phyloP scores from a whole-genome alignment of 2,797 vertebrate genomes.

The Trematomus bernacchii region DNA sequence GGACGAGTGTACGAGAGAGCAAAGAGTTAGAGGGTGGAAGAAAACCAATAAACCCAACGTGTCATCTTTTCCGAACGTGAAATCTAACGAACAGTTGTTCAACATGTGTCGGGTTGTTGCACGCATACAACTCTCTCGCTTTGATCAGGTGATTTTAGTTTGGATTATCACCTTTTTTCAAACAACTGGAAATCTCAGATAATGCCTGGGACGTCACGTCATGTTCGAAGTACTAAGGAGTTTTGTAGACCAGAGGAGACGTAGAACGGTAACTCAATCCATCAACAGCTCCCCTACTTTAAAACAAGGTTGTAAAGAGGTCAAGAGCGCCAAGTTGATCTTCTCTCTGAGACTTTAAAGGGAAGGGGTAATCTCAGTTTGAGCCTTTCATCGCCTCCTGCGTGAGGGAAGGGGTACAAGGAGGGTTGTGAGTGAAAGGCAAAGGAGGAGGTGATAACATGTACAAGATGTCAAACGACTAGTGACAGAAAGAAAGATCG shows the following conservation, averaged over 20 bases:
- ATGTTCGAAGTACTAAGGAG: too few relatives aligned
- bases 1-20: not conserved
- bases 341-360: conserved; percentile 5
- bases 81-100: conserved; percentile 30
- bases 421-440: not conserved
- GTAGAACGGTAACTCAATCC: not conserved
- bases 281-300: not conserved
- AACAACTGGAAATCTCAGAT: not conserved
- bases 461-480: not conserved
- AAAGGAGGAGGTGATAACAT: not conserved
- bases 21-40: conserved; percentile 14
- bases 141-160: conserved; percentile 20
- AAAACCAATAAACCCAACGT: conserved; percentile 30
- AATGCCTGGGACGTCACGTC: not conserved
- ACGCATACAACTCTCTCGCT: not conserved
- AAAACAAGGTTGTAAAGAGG: conserved; percentile 14
- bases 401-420: not conserved
- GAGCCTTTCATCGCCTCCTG: conserved; percentile 1
- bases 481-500: not conserved
- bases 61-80: conserved; percentile 14
- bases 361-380: conserved; percentile 20
- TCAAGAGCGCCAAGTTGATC: conserved; percentile 14
- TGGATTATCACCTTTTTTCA: not conserved
- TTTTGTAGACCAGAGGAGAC: not conserved
- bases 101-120: conserved; percentile 38